Conservation (phyloP, 2,113 vertebrate species). For the Desmodus rotundus region DNA sequence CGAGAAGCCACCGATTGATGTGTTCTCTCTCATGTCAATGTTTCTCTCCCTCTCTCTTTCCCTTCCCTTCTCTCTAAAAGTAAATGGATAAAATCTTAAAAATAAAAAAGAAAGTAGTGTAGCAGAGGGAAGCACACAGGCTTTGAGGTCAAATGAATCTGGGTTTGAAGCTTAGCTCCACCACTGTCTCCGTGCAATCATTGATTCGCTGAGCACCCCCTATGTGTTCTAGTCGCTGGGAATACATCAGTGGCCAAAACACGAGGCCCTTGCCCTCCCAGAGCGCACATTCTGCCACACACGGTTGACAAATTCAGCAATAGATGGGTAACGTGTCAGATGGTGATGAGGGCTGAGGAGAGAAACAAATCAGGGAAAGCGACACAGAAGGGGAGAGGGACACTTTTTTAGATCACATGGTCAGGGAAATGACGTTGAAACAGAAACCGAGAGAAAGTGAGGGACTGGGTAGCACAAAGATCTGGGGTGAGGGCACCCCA, state of each 20-base stretch:
- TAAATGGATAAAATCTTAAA: no score
- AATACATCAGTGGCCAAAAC: no score
- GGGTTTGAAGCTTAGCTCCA: neutral
- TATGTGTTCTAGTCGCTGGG: neutral
- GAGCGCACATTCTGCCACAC: neutral
- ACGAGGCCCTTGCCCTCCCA: neutral
- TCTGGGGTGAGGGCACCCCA: neutral
- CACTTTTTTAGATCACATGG: no score
- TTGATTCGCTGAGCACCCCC: neutral
- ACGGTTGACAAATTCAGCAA: neutral
- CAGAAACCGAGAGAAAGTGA: neutral
- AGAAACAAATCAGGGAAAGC: neutral
- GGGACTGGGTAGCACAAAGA: neutral
- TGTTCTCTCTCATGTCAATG: no score
- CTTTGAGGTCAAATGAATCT: neutral
- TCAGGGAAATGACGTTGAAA: neutral
- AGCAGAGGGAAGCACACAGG: neutral
- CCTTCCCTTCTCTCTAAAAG: no score
- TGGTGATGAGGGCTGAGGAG: accelerated
- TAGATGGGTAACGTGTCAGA: neutral
- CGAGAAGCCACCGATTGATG: no score
- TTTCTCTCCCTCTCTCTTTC: no score
- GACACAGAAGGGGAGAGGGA: neutral
- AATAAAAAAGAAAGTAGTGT: no score
- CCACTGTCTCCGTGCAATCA: neutral